Percentiles rank a stretch among this genome's conserved stretches.
phyloP scores from a whole-genome alignment of 1,140 invertebrate species.

The Formica exsecta region DNA sequence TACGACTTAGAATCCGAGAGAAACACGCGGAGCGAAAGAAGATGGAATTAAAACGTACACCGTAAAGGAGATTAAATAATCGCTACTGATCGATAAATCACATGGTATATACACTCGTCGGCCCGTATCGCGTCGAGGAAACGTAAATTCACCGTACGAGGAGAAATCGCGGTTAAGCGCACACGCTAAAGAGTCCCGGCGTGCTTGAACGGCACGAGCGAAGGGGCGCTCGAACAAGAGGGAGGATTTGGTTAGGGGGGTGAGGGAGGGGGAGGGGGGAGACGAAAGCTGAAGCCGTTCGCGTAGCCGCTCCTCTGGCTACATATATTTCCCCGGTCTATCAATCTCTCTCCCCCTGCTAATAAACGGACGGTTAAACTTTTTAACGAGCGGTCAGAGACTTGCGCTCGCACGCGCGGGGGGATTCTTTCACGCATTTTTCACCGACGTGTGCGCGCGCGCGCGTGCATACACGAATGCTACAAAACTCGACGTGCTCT shows the following conservation, averaged over 20 bases:
- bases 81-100: neutral
- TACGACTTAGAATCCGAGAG: neutral
- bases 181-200: slow-evolving; percentile 21
- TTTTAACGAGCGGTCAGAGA: slow-evolving; percentile 77
- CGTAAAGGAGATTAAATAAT: neutral
- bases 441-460: slow-evolving; percentile 63
- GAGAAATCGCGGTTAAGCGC: slow-evolving; percentile 41
- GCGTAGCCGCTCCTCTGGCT: slow-evolving; percentile 53
- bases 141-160: slow-evolving; percentile 25
- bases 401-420: slow-evolving; percentile 44
- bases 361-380: slow-evolving; percentile 77
- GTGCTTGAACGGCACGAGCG: slow-evolving; percentile 42
- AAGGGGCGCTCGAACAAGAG: slow-evolving; percentile 43
- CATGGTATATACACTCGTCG: neutral
- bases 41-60: neutral
- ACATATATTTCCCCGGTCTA: slow-evolving; percentile 64
- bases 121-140: slow-evolving; percentile 1
- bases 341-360: slow-evolving; percentile 47
- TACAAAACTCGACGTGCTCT: slow-evolving; percentile 57
- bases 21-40: neutral
- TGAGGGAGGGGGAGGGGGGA: neutral
- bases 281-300: slow-evolving; percentile 28
- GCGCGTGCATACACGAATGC: slow-evolving; percentile 58
- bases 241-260: slow-evolving; percentile 15
- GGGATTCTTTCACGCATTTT: slow-evolving; percentile 74